phyloP scores from a whole-genome alignment of 1,140 invertebrate species.

The Radopholus similis region DNA sequence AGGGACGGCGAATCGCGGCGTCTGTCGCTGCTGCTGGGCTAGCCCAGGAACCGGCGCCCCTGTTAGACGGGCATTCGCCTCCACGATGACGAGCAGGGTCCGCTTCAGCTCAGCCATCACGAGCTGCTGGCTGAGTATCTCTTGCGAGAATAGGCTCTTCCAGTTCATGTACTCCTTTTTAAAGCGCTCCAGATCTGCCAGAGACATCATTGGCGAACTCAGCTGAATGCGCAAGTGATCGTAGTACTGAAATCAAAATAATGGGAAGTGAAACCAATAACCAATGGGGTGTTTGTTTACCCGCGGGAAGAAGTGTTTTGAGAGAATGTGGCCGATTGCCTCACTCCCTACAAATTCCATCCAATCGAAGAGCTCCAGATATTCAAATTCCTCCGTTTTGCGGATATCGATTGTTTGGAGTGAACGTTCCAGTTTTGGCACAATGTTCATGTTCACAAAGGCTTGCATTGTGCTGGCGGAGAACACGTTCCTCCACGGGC shows the following conservation, averaged over 20 bases:
- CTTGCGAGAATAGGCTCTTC: slow-evolving; percentile 36
- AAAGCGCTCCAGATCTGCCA: slow-evolving; percentile 29
- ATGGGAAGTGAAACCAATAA: slow-evolving; percentile 4
- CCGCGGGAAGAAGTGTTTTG: slow-evolving; percentile 50
- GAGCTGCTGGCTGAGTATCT: slow-evolving; percentile 19
- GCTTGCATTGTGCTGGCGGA: slow-evolving; percentile 58
- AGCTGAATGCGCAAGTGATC: slow-evolving; percentile 36
- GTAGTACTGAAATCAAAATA: slow-evolving; percentile 42
- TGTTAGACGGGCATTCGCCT: not conserved
- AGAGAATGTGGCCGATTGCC: slow-evolving; percentile 43
- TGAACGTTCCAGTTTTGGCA: slow-evolving; percentile 47
- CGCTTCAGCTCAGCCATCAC: slow-evolving; percentile 26
- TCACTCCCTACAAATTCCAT: slow-evolving; percentile 37
- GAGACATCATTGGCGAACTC: slow-evolving; percentile 18
- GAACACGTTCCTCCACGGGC: slow-evolving; percentile 85
- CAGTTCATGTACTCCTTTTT: slow-evolving; percentile 44
- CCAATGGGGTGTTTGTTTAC: slow-evolving; percentile 22
- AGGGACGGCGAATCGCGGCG: not conserved
- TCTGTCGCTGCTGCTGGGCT: not conserved
- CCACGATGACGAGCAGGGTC: not conserved
- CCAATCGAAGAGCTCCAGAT: slow-evolving; percentile 46
- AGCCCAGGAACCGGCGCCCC: not conserved
- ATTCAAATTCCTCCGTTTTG: slow-evolving; percentile 25
- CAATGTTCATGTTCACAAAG: slow-evolving; percentile 50
- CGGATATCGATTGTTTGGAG: slow-evolving; percentile 21